Evolutionary conservation across 1,140 invertebrate species (phyloP), one percentile per base, ranked within the genome.

Genomic region (Pachyrhynchus sulphureomaculatus): DNA sequence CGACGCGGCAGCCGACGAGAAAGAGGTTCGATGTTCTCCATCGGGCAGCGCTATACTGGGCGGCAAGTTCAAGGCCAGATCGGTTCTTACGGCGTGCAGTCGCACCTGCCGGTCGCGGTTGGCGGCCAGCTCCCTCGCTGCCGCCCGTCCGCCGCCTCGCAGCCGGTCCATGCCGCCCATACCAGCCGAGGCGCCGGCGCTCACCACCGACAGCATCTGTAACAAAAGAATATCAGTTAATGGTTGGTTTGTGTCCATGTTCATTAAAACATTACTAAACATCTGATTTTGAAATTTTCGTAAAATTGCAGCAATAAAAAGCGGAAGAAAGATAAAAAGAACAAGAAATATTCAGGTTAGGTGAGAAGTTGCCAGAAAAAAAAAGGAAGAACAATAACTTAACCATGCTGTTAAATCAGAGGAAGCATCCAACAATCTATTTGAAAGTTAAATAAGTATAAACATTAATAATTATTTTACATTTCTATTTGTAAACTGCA

Each of bases 41-140:
- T 88, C 86, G 21, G 87, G 87, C 70, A 88, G 78, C 55, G 83
- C 78, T 65, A 88, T 83, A 65, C 82, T 82, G 55, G 86, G 86
- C 54, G 87, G 87, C 64, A 87, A 76, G 68, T 85, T 84, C 68
- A 88, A 77, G 61, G 82, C 80, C 61, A 85, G 77, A 73, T 87
- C 85, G 62, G 82, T 84, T 58, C 80, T 78, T 23, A 86, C 82
- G 26, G 84, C 82, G 65, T 80, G 80, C 62, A 82, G 75, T 41
- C 83, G 78, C 17, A 85, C 80, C 60, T 75, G 71, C 33, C 82
- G 82, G 66, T 86, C 83, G 66, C 78, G 76, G 33, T 78, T 76
- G 23, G 79, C 76, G 52, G 80, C 80, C 36, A 81, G 72, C 65
- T 78, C 77, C 64, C 79, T 70, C 12, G 72, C 71, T 45, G 69